Base-by-base conservation (phyloP, 2,113 vertebrate species). In the Ochotona princeps region DNA sequence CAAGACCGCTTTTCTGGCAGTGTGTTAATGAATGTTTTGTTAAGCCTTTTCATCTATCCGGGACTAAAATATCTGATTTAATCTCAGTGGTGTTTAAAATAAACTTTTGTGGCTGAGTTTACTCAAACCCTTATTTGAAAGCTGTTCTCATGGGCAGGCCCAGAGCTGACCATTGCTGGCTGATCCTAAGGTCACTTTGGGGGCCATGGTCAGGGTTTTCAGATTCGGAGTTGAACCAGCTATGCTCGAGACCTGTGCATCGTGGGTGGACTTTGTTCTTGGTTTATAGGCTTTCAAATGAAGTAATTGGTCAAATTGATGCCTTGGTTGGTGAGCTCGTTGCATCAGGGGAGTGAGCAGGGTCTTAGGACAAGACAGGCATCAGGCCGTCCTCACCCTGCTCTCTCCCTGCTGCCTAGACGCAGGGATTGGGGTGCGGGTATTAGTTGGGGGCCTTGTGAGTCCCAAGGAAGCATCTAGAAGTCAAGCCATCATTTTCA, bases 11-110 rank as follows among this genome's bases (percentile, higher is more conserved):
- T 93, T 96, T 90, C 95, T 90, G 57, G 54, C 95, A 92, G 49
- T n/a, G 1, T 93, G 93, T 95, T 95, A 97, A 96, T 94, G 92
- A 92, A 26, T 47, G 79, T 78, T 60, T 89, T 97, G 95, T 97
- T 95, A 89, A 60, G 86, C 20, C 0, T 8, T 96, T 97, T 95
- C 65, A 38, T 97, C 63, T 23, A 60, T 95, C 81, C 63, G 65
- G 79, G 94, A 82, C 80, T 82, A 63, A 82, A 96, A 74, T 66
- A 15, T 91, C 90, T 92, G 65, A 96, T 83, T 90, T 12, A 54
- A 72, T 67, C 49, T 93, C 93, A 89, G 80, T 79, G 1, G 0
- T 83, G 23, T 81, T 76, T 89, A 92, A 95, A 93, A 96, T 94
- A 97, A 93, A 87, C 67, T 83, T 9, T 0, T 87, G 83, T 94